Conservation (phyloP, 1,140 invertebrate genomes). For the Pogonomyrmex californicus region DNA sequence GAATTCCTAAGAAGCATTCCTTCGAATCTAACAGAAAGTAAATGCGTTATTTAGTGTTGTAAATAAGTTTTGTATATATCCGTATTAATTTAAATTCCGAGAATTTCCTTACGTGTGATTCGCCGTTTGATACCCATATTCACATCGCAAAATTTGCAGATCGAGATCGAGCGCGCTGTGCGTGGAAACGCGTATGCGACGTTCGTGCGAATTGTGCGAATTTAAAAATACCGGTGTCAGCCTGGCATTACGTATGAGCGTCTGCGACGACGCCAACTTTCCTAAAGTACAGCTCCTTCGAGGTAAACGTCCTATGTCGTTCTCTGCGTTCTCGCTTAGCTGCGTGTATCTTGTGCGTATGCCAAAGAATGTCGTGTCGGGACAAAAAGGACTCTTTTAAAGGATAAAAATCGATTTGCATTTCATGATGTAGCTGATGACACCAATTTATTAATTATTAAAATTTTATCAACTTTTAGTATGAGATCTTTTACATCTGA, state of each 20-base stretch:
- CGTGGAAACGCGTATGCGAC: background rate
- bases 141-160: constrained; percentile 28
- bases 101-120: background rate
- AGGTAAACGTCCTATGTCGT: constrained; percentile 68
- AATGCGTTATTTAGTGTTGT: background rate
- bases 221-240: constrained; percentile 25
- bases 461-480: background rate
- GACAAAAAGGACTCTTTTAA: constrained; percentile 34
- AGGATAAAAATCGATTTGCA: constrained; percentile 2
- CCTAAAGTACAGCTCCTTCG: constrained; percentile 62
- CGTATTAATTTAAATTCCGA: background rate
- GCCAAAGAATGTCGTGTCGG: constrained; percentile 32
- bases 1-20: background rate
- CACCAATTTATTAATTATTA: background rate
- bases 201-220: constrained; percentile 8
- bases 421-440: background rate
- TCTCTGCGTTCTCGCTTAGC: constrained; percentile 17
- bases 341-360: constrained; percentile 34
- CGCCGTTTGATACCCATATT: background rate
- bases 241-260: constrained; percentile 57
- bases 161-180: background rate
- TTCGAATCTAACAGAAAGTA: background rate
- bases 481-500: background rate
- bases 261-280: constrained; percentile 62
- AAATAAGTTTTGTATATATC: background rate